Percentiles rank a stretch among this genome's conserved stretches.
Evolutionary conservation across 2,797 vertebrate species (phyloP).

Genomic region (Tragelaphus eurycerus): DNA sequence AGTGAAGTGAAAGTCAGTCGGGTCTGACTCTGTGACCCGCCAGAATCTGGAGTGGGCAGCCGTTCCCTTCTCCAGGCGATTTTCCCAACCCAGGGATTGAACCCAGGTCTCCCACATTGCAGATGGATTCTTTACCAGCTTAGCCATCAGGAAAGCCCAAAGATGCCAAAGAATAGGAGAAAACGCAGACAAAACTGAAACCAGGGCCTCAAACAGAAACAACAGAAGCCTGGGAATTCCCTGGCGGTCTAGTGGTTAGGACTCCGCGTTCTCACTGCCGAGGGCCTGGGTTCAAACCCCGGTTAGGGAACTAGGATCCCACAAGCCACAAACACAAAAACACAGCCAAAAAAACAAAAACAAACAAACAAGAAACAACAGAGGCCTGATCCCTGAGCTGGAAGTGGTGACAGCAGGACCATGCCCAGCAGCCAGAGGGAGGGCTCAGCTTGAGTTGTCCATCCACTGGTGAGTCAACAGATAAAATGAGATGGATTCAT

Average conservation of each 20-base stretch:
- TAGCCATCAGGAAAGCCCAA: background rate
- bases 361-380: background rate
- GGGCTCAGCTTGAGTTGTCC: background rate
- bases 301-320: background rate
- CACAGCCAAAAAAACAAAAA: background rate
- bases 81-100: background rate
- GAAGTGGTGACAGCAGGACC: background rate
- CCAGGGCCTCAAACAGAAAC: background rate
- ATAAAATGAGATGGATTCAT: fast-evolving
- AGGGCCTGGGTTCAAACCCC: background rate
- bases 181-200: background rate
- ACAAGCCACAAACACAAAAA: background rate
- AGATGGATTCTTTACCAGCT: background rate
- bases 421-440: background rate
- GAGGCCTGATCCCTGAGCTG: background rate
- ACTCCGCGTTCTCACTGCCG: fast-evolving
- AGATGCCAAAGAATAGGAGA: background rate
- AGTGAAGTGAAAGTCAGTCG: background rate
- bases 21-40: background rate
- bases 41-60: background rate
- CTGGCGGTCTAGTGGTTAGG: background rate
- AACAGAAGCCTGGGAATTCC: background rate
- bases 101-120: background rate
- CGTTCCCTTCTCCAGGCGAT: background rate
- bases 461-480: fast-evolving